Conservation (phyloP, 1,140 invertebrate species). For the Brevipalpus yothersi region DNA sequence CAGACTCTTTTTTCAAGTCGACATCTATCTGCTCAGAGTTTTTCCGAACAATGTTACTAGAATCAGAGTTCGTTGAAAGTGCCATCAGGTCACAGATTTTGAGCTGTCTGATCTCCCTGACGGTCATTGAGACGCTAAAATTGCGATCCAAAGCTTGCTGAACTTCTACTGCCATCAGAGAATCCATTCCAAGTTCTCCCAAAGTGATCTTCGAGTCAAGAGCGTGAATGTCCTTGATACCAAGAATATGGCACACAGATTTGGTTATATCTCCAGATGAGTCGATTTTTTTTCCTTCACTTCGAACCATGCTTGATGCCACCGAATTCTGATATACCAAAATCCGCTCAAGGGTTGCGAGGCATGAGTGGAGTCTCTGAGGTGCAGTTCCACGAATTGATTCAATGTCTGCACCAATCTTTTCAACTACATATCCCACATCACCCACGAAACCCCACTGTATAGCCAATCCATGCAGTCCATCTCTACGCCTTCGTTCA, state of each 20-base stretch:
- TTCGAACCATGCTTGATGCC: conserved; percentile 9
- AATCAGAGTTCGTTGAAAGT: conserved; percentile 21
- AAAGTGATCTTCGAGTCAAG: conserved; percentile 44
- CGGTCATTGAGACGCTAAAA: conserved; percentile 5
- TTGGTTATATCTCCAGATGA: conserved; percentile 21
- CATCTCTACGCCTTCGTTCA: conserved; percentile 27
- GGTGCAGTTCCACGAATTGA: conserved; percentile 79
- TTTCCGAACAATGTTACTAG: too few species aligned
- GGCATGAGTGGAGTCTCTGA: conserved; percentile 65
- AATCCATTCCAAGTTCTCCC: conserved; percentile 84
- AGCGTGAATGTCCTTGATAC: conserved; percentile 50
- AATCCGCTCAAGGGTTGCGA: conserved; percentile 58
- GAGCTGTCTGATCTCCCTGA: conserved; percentile 7
- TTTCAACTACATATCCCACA: conserved; percentile 62
- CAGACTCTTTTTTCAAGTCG: neutral
- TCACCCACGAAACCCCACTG: conserved; percentile 96
- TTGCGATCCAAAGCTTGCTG: conserved; percentile 25
- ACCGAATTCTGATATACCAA: neutral
- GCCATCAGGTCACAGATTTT: conserved; percentile 1
- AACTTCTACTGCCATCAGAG: conserved; percentile 88
- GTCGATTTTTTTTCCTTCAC: conserved; percentile 24
- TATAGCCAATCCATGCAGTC: conserved; percentile 48
- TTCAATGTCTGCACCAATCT: conserved; percentile 38
- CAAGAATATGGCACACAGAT: conserved; percentile 21
- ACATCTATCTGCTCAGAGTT: neutral